A percentile compares a stretch with the other conserved stretches of the same genome.
These are phyloP conservation scores for Micromys minutus DNA, from an alignment of 2,113 vertebrate species.

Conservation along the genomic window DNA sequence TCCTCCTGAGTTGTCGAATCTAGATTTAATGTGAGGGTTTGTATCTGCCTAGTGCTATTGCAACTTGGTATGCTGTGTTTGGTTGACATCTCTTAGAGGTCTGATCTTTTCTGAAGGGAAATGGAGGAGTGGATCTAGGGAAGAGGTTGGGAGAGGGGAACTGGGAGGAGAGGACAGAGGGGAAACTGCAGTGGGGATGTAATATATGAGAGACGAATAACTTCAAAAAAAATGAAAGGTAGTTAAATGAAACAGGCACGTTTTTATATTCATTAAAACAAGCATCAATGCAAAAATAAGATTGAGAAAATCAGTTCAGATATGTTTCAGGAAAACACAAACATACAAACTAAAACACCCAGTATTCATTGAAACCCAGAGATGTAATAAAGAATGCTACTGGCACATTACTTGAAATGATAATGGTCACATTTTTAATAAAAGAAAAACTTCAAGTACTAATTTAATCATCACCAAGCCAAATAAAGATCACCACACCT, in stretches of 20 bases:
- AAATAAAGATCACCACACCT: not conserved
- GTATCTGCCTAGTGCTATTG: not conserved
- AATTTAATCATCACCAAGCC: not conserved
- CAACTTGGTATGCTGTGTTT: not conserved
- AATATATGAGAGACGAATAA: not conserved
- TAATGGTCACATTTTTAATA: not conserved
- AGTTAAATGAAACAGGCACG: not conserved
- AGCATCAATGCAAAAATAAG: not conserved
- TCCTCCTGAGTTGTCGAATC: not conserved
- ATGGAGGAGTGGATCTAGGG: not conserved
- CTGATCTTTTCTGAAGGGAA: not conserved
- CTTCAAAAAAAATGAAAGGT: not conserved
- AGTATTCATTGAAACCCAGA: not conserved
- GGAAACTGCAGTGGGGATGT: not conserved
- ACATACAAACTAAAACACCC: not conserved
- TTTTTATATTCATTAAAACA: not conserved
- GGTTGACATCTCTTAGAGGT: not conserved
- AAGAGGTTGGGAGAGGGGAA: not conserved
- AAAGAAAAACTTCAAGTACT: constrained; percentile 25
- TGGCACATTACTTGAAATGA: not conserved
- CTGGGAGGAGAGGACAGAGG: not conserved
- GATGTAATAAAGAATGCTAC: not conserved
- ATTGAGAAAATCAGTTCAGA: constrained; percentile 14
- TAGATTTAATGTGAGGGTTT: not conserved
- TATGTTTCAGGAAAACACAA: not conserved